Evolutionary conservation across 2,888 invertebrate species (phyloP).

Genomic region (Branchinecta sandiegonensis): DNA sequence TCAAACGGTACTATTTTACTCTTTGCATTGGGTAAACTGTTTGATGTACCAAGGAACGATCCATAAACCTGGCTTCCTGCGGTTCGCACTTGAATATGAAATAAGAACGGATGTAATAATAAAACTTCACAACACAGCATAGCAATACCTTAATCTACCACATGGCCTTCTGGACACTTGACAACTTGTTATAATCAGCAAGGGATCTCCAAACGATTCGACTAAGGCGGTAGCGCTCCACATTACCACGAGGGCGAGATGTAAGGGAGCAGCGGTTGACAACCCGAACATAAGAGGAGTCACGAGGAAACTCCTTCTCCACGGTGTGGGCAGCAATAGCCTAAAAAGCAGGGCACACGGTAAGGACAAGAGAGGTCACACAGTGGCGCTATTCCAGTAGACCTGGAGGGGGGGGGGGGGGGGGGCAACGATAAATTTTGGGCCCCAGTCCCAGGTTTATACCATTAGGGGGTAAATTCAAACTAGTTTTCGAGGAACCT

Average conservation of each 20-base stretch:
- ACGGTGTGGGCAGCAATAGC: slow-evolving; percentile 63
- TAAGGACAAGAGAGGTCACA: not conserved
- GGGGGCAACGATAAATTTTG: no score
- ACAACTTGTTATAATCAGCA: slow-evolving; percentile 82
- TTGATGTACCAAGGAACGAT: no score
- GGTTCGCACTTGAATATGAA: no score
- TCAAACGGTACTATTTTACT: no score
- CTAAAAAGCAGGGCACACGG: slow-evolving; percentile 33
- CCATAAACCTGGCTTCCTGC: no score
- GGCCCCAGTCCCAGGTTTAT: no score
- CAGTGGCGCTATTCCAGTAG: not conserved
- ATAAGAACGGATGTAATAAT: no score
- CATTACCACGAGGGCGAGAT: slow-evolving; percentile 65
- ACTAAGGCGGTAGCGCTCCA: slow-evolving; percentile 68
- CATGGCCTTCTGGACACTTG: slow-evolving; percentile 84
- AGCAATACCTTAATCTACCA: slow-evolving; percentile 45
- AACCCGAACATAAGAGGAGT: slow-evolving; percentile 49
- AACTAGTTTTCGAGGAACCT: no score
- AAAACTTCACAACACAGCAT: no score
- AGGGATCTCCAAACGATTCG: slow-evolving; percentile 77
- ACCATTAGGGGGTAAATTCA: no score
- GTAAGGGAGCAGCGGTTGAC: slow-evolving; percentile 73
- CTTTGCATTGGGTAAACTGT: no score
- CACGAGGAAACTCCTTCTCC: slow-evolving; percentile 52
- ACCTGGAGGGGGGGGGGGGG: not conserved